phyloP scores from a whole-genome alignment of 92 coral and sea anemone species.

The Muricea muricata region DNA sequence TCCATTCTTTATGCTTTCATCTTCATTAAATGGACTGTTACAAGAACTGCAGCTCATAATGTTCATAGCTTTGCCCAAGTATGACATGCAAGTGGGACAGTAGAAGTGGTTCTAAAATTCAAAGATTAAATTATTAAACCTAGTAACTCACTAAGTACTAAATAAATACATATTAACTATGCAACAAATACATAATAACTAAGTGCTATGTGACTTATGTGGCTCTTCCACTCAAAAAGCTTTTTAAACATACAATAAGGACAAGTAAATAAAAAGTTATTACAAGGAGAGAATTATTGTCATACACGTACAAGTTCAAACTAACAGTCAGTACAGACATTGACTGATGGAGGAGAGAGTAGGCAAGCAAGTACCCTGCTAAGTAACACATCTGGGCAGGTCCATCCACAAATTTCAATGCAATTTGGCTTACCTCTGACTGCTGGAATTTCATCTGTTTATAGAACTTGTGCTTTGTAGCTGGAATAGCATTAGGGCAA shows the following conservation, averaged over 20 bases:
- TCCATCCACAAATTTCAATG: no score
- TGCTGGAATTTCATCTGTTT: not conserved
- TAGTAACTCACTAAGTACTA: not conserved
- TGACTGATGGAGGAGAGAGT: no score
- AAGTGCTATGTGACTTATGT: no score
- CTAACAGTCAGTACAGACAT: no score
- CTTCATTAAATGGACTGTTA: conserved; percentile 6
- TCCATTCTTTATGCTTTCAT: not conserved
- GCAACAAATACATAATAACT: no score
- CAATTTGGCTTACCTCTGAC: not conserved
- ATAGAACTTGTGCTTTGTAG: not conserved
- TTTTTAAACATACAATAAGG: no score
- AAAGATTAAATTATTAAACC: not conserved
- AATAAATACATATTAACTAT: not conserved
- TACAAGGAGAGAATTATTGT: no score
- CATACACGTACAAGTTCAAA: no score
- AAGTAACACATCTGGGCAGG: no score
- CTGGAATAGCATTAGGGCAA: not conserved
- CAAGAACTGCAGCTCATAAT: not conserved
- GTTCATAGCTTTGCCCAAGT: not conserved
- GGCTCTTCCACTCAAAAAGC: no score
- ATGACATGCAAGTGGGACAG: not conserved
- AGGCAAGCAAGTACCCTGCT: no score
- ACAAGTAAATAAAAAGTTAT: no score
- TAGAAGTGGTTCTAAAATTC: conserved; percentile 4